Percentiles rank a stretch among this genome's conserved stretches.
These are phyloP conservation scores for Acanthisitta chloris DNA, from an alignment of 2,113 vertebrate species.

Conservation along the genomic window DNA sequence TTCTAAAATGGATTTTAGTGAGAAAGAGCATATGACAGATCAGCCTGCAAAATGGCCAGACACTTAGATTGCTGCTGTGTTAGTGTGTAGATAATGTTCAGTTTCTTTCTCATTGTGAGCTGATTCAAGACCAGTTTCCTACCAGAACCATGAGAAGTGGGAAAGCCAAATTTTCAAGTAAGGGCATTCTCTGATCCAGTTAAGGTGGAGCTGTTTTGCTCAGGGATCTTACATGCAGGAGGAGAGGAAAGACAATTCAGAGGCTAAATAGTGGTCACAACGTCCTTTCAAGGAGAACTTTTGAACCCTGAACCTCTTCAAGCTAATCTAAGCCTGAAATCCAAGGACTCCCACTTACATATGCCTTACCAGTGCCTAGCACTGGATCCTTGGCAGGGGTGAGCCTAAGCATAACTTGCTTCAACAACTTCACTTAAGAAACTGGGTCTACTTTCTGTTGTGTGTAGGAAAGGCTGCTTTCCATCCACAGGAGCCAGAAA, in stretches of 20 bases:
- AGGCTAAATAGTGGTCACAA: background rate
- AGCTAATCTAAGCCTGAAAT: background rate
- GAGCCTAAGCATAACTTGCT: background rate
- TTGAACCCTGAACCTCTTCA: background rate
- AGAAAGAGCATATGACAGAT: background rate
- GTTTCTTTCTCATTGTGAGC: background rate
- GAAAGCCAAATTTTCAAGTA: background rate
- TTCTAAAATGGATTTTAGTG: background rate
- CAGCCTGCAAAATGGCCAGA: background rate
- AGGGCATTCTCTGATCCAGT: background rate
- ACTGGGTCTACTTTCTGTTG: background rate
- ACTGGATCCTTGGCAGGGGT: background rate
- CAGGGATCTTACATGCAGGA: background rate
- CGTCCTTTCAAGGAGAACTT: background rate
- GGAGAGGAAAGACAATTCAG: background rate
- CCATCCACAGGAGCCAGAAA: background rate
- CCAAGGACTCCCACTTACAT: background rate
- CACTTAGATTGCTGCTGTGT: background rate
- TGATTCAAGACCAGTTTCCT: background rate
- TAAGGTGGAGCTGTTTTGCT: background rate
- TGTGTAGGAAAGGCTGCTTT: background rate
- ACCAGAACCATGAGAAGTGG: background rate
- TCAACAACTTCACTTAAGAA: background rate
- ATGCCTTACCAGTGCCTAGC: background rate
- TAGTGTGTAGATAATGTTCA: background rate